Conservation (phyloP, 2,888 invertebrate genomes). For the Carabus problematicus region DNA sequence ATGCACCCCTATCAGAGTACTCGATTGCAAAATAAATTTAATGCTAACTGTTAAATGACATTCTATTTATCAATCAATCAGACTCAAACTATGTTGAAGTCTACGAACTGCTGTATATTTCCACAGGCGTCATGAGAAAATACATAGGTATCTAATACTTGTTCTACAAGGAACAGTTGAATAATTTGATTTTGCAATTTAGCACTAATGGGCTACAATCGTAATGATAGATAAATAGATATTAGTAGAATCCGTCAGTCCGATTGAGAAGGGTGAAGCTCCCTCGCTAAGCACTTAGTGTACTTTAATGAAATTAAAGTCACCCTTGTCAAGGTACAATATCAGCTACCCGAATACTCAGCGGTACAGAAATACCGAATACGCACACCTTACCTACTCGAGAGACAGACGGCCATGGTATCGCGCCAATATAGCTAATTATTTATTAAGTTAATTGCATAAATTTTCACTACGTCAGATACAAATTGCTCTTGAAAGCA, state of each 20-base stretch:
- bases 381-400: background rate
- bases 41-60: too few relatives aligned
- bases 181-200: too few relatives aligned
- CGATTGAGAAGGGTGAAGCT: slow-evolving; percentile 30
- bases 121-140: too few relatives aligned
- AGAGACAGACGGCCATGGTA: slow-evolving; percentile 17
- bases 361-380: background rate
- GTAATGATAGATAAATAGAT: slow-evolving; percentile 36
- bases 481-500: too few relatives aligned
- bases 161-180: too few relatives aligned
- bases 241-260: slow-evolving; percentile 34
- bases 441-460: slow-evolving; percentile 34
- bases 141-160: too few relatives aligned
- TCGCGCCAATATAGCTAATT: slow-evolving; percentile 29
- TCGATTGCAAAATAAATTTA: too few relatives aligned
- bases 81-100: too few relatives aligned
- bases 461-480: slow-evolving; percentile 25
- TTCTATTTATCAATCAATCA: too few relatives aligned
- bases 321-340: slow-evolving; percentile 35
- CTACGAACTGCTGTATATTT: too few relatives aligned
- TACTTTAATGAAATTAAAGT: slow-evolving; percentile 37
- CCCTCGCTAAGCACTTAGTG: slow-evolving; percentile 31
- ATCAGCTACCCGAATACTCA: slow-evolving; percentile 2
- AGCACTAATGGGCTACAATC: slow-evolving; percentile 26
- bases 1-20: too few relatives aligned